Evolutionary conservation across 2,888 invertebrate species (phyloP).

Genomic region (Sesia bembeciformis): DNA sequence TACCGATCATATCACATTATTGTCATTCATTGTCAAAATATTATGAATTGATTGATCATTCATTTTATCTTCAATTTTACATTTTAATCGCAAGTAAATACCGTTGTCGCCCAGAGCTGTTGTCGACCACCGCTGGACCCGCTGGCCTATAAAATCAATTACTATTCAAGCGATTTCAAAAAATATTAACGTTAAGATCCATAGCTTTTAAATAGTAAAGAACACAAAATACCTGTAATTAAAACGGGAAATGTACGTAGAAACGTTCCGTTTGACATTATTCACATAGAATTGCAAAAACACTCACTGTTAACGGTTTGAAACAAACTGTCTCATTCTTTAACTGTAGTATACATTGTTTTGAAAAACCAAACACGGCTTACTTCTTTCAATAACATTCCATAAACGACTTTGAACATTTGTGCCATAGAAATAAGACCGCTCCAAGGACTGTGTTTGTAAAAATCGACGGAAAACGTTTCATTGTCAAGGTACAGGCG

Average conservation of each 20-base stretch:
- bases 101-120: too few relatives aligned
- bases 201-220: neutral
- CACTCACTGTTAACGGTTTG: neutral
- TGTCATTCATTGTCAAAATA: too few relatives aligned
- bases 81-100: too few relatives aligned
- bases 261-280: slow-evolving; percentile 19
- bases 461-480: neutral
- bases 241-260: slow-evolving; percentile 24
- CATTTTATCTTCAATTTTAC: too few relatives aligned
- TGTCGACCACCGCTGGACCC: too few relatives aligned
- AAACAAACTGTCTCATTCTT: neutral
- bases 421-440: neutral
- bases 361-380: neutral
- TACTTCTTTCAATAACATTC: neutral
- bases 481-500: neutral
- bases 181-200: too few relatives aligned
- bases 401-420: neutral
- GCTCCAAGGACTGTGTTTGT: neutral
- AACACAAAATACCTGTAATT: slow-evolving; percentile 24
- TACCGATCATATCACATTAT: too few relatives aligned
- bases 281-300: neutral
- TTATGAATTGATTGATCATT: too few relatives aligned
- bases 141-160: too few relatives aligned
- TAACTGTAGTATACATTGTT: neutral
- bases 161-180: too few relatives aligned